These are phyloP conservation scores for Discoglossus pictus DNA, from an alignment of 2,797 vertebrate species.

Conservation along the genomic window DNA sequence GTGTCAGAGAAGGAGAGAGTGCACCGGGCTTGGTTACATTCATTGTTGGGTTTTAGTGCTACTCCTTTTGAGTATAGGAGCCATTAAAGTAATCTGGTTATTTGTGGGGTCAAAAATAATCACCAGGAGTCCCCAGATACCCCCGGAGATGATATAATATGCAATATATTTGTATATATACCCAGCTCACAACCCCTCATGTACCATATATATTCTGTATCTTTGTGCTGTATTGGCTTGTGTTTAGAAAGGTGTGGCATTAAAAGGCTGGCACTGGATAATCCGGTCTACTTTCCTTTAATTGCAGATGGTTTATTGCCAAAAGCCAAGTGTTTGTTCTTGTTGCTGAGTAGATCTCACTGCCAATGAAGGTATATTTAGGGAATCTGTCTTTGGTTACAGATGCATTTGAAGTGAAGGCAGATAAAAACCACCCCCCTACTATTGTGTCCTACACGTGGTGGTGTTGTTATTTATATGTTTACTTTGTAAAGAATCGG, in stretches of 20 bases:
- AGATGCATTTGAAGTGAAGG: too few species aligned
- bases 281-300: background rate
- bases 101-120: constrained; percentile 3
- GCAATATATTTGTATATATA: background rate
- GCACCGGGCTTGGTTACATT: constrained; percentile 1
- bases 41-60: constrained; percentile 11
- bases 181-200: background rate
- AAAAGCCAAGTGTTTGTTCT: background rate
- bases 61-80: constrained; percentile 6
- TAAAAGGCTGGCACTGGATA: background rate
- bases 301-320: constrained; percentile 16
- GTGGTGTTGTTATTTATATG: too few species aligned
- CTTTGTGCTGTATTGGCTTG: background rate
- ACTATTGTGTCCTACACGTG: too few species aligned
- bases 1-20: constrained; percentile 18
- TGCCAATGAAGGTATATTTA: too few species aligned
- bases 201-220: background rate
- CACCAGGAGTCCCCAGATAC: background rate
- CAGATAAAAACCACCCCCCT: too few species aligned
- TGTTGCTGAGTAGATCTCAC: too few species aligned
- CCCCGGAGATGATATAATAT: background rate
- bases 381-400: too few species aligned
- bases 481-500: too few species aligned
- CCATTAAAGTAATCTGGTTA: constrained; percentile 12
- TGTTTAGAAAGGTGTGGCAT: constrained; percentile 23